Evolutionary conservation across 1,140 invertebrate genomes (phyloP), one percentile per base, ranked within the genome.

Genomic region (Helicoverpa armigera): DNA sequence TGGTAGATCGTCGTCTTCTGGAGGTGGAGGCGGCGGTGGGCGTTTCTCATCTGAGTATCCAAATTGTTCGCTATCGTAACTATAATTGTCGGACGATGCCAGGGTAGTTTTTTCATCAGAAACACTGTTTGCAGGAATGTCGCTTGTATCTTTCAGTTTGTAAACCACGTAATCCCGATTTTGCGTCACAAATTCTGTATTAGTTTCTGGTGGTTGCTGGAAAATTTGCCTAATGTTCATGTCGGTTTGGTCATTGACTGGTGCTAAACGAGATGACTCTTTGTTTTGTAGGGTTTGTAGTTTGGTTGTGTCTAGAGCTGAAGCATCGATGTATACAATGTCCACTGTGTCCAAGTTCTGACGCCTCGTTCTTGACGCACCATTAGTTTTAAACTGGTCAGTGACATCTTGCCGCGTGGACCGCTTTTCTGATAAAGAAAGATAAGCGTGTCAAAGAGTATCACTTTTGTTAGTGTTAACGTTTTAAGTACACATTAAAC

Each of bases 371-470:
- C 69, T 72, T 53, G 50, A 14, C 29, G 50, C 69, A 53, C 13
- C 18, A 23, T 29, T 13, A 63, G 13, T 35, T 29, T 29, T 29
- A 31, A 31, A 53, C 18, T 72, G 50, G 69, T 72, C 51, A 53
- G 51, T 54, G 50, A 72, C 69, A 50, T 69, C 65, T 50, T 69
- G 50, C 23, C 18, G 23, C 50, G 18, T 53, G 23, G 78, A 63
- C 65, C 65, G 78, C 61, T 76, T 83, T 76, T 80, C 78, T 83
- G 77, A 79, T 54, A 74, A 82, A 23, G 56, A 70, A 80, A 76
- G 73, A 67, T 63, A 67, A 77, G 23, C 29, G 11, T 58, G 51
- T 73, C 56, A 75, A 75, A 60, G 43, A 43, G 23, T 56, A 35
- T 73, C 70, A 56, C 70, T 35, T 53, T 12, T 43, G 35, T 43